Evolutionary conservation across 2,888 invertebrate genomes (phyloP).

Genomic region (Melanotus villosus): DNA sequence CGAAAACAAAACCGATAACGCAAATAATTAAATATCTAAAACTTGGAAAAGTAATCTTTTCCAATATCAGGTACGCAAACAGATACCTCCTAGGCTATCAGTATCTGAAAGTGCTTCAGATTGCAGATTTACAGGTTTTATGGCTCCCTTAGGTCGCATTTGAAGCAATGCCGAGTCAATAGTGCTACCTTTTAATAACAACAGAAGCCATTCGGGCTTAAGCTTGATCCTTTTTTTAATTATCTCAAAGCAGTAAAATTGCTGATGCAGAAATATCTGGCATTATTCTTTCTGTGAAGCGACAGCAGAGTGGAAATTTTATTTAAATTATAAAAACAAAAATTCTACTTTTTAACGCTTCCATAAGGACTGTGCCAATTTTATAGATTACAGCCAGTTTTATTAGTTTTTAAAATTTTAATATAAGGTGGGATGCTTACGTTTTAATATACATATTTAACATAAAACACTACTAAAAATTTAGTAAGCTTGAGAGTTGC

Average conservation of each 20-base stretch:
- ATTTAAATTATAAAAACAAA: too few relatives aligned
- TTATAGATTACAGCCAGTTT: too few relatives aligned
- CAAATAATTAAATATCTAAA: not conserved
- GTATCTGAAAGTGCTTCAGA: constrained; percentile 18
- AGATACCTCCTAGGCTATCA: constrained; percentile 8
- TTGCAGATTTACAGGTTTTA: constrained; percentile 8
- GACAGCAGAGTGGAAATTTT: too few relatives aligned
- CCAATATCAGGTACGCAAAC: constrained; percentile 11
- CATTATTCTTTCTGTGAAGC: too few relatives aligned
- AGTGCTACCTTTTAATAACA: constrained; percentile 2
- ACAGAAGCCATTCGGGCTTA: constrained; percentile 3
- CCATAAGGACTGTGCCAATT: too few relatives aligned
- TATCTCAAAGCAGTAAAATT: constrained; percentile 5
- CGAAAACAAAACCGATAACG: not conserved
- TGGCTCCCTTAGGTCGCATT: constrained; percentile 16
- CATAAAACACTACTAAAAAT: too few relatives aligned
- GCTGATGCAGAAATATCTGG: not conserved
- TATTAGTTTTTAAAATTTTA: too few relatives aligned
- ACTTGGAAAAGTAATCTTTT: constrained; percentile 1
- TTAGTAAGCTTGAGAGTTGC: too few relatives aligned
- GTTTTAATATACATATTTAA: too few relatives aligned
- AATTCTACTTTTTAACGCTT: too few relatives aligned
- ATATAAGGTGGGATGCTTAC: too few relatives aligned
- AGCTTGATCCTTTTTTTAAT: constrained; percentile 6
- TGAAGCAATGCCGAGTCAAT: not conserved